A percentile compares a stretch with the other conserved stretches of the same genome.
Evolutionary conservation across 2,888 invertebrate genomes (phyloP).

Genomic region (Formica aserva): DNA sequence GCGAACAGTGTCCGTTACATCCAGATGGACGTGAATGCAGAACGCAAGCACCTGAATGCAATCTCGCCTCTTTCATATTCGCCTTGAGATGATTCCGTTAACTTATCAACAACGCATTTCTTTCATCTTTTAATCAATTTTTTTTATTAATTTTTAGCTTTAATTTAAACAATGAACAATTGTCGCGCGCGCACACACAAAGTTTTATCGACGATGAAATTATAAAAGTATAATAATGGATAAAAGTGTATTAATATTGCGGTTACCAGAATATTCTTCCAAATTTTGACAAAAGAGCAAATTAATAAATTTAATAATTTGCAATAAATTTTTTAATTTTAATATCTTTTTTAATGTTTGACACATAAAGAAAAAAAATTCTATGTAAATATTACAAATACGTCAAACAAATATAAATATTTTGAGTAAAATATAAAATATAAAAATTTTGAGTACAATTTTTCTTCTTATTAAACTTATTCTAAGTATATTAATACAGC

Average conservation of each 20-base stretch:
- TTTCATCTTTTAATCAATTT: neutral
- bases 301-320: too few relatives aligned
- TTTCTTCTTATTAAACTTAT: too few relatives aligned
- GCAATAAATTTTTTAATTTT: too few relatives aligned
- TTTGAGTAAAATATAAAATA: too few relatives aligned
- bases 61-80: conserved; percentile 8
- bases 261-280: too few relatives aligned
- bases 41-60: conserved; percentile 25
- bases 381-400: too few relatives aligned
- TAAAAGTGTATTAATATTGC: neutral
- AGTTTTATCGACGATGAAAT: neutral
- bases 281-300: too few relatives aligned
- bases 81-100: conserved; percentile 28
- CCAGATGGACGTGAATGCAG: conserved; percentile 31
- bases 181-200: neutral
- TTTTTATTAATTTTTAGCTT: conserved; percentile 5
- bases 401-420: too few relatives aligned
- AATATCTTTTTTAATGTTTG: too few relatives aligned
- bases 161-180: neutral
- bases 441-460: too few relatives aligned
- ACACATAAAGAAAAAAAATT: too few relatives aligned
- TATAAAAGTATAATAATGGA: conserved; percentile 59
- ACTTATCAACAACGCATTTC: neutral
- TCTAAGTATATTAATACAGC: too few relatives aligned
- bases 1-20: conserved; percentile 28